phyloP scores from a whole-genome alignment of 2,797 vertebrate genomes.

The Pantherophis alleghaniensis region DNA sequence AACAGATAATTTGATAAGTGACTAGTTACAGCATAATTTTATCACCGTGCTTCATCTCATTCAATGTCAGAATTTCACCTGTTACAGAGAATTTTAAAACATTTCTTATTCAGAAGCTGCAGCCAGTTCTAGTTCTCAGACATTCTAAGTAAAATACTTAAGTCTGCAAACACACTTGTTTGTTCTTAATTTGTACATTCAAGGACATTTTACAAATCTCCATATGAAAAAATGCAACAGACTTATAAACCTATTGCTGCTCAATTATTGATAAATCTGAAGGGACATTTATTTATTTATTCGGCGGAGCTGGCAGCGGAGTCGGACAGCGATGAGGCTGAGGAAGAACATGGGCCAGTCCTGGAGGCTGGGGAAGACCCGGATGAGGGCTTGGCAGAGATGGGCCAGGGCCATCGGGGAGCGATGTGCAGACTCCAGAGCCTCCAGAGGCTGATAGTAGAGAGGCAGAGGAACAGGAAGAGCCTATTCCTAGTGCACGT shows the following conservation, averaged over 20 bases:
- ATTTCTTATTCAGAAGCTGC: neutral
- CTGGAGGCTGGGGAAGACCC: no score
- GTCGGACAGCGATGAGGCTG: no score
- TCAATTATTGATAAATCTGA: neutral
- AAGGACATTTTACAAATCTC: neutral
- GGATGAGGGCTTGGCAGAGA: no score
- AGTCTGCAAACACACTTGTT: neutral
- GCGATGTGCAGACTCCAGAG: no score
- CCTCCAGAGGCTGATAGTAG: no score
- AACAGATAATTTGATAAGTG: neutral
- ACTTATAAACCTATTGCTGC: neutral
- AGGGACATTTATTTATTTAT: neutral
- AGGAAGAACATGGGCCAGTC: no score
- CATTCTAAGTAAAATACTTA: neutral
- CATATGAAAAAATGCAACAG: neutral
- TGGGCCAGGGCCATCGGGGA: no score
- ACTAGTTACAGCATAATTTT: neutral
- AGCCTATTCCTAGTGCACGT: no score
- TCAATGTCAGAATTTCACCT: neutral
- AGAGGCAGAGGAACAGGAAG: no score
- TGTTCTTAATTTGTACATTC: neutral
- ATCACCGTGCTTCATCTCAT: neutral
- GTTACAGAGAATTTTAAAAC: neutral
- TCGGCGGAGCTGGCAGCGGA: no score
- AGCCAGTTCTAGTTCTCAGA: neutral